Evolutionary conservation across 2,888 invertebrate genomes (phyloP).

Genomic region (Eupeodes latifasciatus): DNA sequence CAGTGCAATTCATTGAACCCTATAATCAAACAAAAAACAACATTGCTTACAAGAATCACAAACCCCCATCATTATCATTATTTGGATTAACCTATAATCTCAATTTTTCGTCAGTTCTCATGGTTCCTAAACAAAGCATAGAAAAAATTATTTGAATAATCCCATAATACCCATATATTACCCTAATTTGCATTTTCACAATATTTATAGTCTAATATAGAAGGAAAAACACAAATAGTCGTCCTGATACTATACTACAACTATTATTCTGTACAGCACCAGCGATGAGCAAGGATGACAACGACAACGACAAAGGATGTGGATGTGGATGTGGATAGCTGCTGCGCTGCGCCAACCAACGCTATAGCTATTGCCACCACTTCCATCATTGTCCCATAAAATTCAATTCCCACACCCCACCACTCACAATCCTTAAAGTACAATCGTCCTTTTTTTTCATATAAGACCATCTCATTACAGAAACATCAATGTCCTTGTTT

Average conservation of each 20-base stretch:
- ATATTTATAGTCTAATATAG: constrained; percentile 40
- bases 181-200: constrained; percentile 60
- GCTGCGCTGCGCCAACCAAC: background rate
- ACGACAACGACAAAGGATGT: background rate
- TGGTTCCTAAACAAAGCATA: constrained; percentile 21
- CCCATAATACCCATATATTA: constrained; percentile 61
- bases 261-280: constrained; percentile 23
- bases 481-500: constrained; percentile 42
- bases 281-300: background rate
- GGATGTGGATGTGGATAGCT: background rate
- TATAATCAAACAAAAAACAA: constrained; percentile 6
- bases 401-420: constrained; percentile 51
- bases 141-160: constrained; percentile 44
- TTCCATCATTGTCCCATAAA: constrained; percentile 50
- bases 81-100: background rate
- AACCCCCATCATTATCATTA: background rate
- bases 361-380: background rate
- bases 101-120: background rate
- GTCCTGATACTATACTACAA: background rate
- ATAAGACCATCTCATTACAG: constrained; percentile 61
- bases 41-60: background rate
- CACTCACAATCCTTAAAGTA: constrained; percentile 29
- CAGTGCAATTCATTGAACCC: constrained; percentile 10
- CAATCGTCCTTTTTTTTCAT: constrained; percentile 44
- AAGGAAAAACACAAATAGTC: constrained; percentile 44